Evolutionary conservation across 2,888 invertebrate genomes (phyloP).

Genomic region (Mythimna lalbum): DNA sequence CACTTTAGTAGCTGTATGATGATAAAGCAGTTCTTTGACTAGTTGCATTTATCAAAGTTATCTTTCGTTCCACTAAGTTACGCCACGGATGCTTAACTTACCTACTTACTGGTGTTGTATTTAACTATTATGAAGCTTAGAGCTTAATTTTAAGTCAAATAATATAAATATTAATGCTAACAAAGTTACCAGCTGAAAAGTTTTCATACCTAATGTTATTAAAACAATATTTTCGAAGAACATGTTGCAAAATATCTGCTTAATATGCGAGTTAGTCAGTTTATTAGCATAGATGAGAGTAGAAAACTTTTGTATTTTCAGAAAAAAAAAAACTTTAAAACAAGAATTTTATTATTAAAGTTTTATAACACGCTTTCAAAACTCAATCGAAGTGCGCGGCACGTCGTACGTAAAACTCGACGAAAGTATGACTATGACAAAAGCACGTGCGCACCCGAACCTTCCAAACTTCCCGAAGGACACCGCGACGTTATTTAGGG

Average conservation of each 20-base stretch:
- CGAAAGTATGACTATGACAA: constrained; percentile 89
- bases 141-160: constrained; percentile 51
- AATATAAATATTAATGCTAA: constrained; percentile 43
- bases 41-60: constrained; percentile 12
- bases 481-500: constrained; percentile 86
- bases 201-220: constrained; percentile 33
- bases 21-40: constrained; percentile 18
- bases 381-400: constrained; percentile 86
- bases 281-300: constrained; percentile 70
- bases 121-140: constrained; percentile 37
- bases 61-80: constrained; percentile 11
- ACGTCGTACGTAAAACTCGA: constrained; percentile 88
- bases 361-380: constrained; percentile 81
- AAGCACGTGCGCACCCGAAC: constrained; percentile 87
- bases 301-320: constrained; percentile 70
- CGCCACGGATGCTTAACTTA: constrained; percentile 17
- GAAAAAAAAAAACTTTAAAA: constrained; percentile 80
- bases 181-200: constrained; percentile 44
- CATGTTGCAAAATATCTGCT: constrained; percentile 50
- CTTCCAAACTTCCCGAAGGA: constrained; percentile 88
- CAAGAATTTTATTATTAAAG: constrained; percentile 81
- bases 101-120: constrained; percentile 29
- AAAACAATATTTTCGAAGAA: constrained; percentile 46
- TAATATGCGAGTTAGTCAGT: constrained; percentile 65
- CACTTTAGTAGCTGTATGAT: neutral